A percentile compares a stretch with the other conserved stretches of the same genome.
phyloP scores from a whole-genome alignment of 2,113 vertebrate genomes.

The Leptosomus discolor region DNA sequence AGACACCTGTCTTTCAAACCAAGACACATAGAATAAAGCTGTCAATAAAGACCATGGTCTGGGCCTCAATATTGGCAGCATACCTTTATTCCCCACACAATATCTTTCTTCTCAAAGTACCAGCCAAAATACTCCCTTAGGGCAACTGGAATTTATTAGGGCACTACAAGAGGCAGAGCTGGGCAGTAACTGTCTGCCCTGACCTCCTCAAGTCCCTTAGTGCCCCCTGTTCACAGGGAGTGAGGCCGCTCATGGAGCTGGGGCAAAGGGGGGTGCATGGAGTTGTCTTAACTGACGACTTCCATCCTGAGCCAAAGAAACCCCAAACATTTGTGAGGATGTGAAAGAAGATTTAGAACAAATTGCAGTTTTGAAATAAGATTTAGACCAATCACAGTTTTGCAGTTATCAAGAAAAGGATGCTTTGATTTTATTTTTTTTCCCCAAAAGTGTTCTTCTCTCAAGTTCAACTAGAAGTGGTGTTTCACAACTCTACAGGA shows the following conservation, averaged over 20 bases:
- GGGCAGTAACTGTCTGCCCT: not conserved
- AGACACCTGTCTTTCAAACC: too few relatives aligned
- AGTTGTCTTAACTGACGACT: not conserved
- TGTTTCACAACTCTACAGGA: not conserved
- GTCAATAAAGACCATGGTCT: too few relatives aligned
- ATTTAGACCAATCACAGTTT: not conserved
- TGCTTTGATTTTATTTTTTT: not conserved
- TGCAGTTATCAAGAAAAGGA: not conserved
- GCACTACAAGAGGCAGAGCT: not conserved
- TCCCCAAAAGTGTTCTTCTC: not conserved
- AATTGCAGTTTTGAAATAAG: not conserved
- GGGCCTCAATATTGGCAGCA: too few relatives aligned
- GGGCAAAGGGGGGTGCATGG: not conserved
- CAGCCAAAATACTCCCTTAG: not conserved
- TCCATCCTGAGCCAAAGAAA: not conserved
- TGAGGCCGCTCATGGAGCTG: rapidly evolving
- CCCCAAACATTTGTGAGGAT: rapidly evolving
- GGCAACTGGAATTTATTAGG: not conserved
- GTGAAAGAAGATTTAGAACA: not conserved
- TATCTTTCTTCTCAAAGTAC: not conserved
- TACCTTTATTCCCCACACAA: too few relatives aligned
- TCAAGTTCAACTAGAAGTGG: not conserved
- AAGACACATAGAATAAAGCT: too few relatives aligned
- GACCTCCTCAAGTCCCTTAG: not conserved
- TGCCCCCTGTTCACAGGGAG: not conserved